Evolutionary conservation across 2,797 vertebrate species (phyloP), one percentile per base, ranked within the genome.

Genomic region (Bradypodion pumilum): DNA sequence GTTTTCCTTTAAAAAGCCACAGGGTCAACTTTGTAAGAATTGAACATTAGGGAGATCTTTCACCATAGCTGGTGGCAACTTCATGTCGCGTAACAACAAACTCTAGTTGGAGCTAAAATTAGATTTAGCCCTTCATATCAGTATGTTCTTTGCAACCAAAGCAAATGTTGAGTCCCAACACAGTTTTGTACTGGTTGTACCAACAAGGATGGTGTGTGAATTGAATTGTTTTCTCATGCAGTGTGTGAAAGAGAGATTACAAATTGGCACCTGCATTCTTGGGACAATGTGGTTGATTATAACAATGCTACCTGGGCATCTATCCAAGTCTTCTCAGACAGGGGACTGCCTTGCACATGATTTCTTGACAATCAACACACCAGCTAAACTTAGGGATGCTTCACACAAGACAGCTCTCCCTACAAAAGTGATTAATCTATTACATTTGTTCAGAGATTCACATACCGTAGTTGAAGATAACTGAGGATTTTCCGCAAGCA

Each of bases 221-320:
- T 59, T 29, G 27, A 60, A 27, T 60, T 35, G 7, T 74, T 42
- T 66, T 23, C 60, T 72, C 25, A 3, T 46, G 10, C n/a, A 4
- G 40, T 23, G 40, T 16, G n/a, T 1, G 63, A 27, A 65, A 16
- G 29, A 7, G 56, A 1, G 35, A 72, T 7, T 12, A 32, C 62
- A 32, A 44, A n/a, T 44, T 59, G 62, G 59, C 70, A 68, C 62
- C 72, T 68, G 78, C 62, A 62, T 80, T 16, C 4, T 7, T 21
- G 42, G 60, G 60, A 46, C 63, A 32, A 15, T 7, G 78, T 85
- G 84, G 78, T 84, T 85, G 78, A 60, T 25, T 62, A 68, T 37
- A 65, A 56, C 59, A 52, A 85, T 59, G 83, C 60, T 59, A 49
- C 8, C 46, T 25, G 35, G 84, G 84, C 70, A 75, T 4, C 23